Conservation (phyloP, 2,888 invertebrate genomes). For the Girardia tigrina region DNA sequence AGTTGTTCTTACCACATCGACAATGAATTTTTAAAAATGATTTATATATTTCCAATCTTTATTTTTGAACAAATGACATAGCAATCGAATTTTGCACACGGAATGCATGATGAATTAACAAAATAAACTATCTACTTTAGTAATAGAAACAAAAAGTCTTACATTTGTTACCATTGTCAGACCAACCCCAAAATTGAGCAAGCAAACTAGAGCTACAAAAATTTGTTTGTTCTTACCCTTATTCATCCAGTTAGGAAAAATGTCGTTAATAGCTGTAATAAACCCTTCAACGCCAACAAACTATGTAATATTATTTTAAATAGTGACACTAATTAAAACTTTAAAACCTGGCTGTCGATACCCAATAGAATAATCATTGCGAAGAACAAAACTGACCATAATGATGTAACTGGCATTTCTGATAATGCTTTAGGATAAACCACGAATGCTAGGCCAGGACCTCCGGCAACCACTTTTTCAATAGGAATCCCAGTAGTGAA, state of each 20-base stretch:
- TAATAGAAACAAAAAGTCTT: slow-evolving; percentile 21
- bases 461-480: slow-evolving; percentile 42
- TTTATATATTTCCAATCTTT: too few species aligned
- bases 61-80: too few species aligned
- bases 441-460: slow-evolving; percentile 54
- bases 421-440: slow-evolving; percentile 57
- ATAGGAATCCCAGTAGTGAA: slow-evolving; percentile 50
- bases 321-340: neutral
- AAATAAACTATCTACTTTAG: too few species aligned
- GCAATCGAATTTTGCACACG: too few species aligned
- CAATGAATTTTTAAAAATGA: too few species aligned
- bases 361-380: slow-evolving; percentile 60
- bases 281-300: slow-evolving; percentile 34
- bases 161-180: slow-evolving; percentile 34
- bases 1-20: too few species aligned
- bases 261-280: slow-evolving; percentile 30
- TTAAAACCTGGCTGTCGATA: slow-evolving; percentile 55
- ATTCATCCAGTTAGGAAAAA: slow-evolving; percentile 27
- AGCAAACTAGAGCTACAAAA: slow-evolving; percentile 12
- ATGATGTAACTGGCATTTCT: slow-evolving; percentile 57
- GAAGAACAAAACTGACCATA: slow-evolving; percentile 59
- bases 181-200: slow-evolving; percentile 26
- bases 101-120: too few species aligned
- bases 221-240: slow-evolving; percentile 30
- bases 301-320: neutral